Conservation (phyloP, 1,140 invertebrate genomes). For the Bombus difficillimus region DNA sequence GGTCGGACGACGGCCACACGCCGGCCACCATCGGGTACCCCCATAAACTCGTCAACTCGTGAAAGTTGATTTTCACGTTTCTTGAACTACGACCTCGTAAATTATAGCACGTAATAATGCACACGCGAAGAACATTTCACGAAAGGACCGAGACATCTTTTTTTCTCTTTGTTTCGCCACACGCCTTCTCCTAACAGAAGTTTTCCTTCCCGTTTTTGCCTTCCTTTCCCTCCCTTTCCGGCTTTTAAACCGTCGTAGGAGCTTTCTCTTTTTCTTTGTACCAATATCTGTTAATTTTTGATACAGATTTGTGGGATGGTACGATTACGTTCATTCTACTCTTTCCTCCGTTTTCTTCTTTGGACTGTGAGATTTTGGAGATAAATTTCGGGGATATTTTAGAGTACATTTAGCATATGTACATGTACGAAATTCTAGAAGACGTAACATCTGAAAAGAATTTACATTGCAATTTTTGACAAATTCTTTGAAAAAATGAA, state of each 20-base stretch:
- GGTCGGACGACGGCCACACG: constrained; percentile 70
- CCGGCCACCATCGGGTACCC: constrained; percentile 69
- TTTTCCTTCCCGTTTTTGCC: not conserved
- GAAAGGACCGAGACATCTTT: constrained; percentile 47
- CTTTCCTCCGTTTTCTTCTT: not conserved
- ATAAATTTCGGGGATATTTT: not conserved
- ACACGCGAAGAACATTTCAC: constrained; percentile 35
- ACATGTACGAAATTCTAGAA: not conserved
- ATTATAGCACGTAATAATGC: constrained; percentile 58
- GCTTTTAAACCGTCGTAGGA: not conserved
- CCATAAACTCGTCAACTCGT: constrained; percentile 74
- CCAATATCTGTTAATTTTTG: no score
- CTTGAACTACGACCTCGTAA: constrained; percentile 63
- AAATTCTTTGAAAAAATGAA: not conserved
- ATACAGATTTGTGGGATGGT: no score
- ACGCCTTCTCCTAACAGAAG: not conserved
- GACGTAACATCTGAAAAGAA: not conserved
- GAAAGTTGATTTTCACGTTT: constrained; percentile 64
- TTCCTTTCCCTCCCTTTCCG: not conserved
- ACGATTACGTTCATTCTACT: not conserved
- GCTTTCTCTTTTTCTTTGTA: no score
- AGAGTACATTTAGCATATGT: not conserved
- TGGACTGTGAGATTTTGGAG: not conserved
- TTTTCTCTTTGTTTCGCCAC: not conserved
- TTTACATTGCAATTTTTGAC: not conserved